phyloP scores from a whole-genome alignment of 2,888 invertebrate genomes.

The Hirudinaria manillensis region DNA sequence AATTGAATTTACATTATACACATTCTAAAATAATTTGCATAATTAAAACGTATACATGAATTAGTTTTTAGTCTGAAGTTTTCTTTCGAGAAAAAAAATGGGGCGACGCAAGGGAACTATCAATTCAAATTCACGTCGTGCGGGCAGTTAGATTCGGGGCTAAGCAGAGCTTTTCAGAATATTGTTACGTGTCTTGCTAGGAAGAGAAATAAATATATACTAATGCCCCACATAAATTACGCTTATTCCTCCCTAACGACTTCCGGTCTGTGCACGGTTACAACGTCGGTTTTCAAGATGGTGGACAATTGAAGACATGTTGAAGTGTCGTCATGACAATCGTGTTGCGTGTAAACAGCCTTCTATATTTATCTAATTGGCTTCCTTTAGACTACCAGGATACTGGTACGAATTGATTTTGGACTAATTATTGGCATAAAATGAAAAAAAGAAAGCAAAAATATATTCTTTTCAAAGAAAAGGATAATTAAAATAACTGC shows the following conservation, averaged over 20 bases:
- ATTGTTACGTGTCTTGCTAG: conserved; percentile 14
- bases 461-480: too few relatives aligned
- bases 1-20: too few relatives aligned
- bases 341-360: too few relatives aligned
- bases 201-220: conserved; percentile 14
- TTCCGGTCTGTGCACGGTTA: background rate
- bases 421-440: too few relatives aligned
- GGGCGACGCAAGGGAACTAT: background rate
- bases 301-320: background rate
- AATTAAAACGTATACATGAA: too few relatives aligned
- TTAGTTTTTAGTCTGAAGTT: background rate
- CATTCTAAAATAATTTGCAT: too few relatives aligned
- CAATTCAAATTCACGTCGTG: conserved; percentile 11
- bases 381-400: too few relatives aligned
- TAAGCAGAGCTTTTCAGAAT: conserved; percentile 13
- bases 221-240: conserved; percentile 15
- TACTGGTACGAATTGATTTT: too few relatives aligned
- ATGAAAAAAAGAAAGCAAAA: too few relatives aligned
- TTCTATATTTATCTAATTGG: too few relatives aligned
- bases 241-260: conserved; percentile 10
- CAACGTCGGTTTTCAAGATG: conserved; percentile 7
- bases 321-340: conserved; percentile 10
- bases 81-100: background rate
- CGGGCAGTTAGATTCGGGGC: conserved; percentile 10
- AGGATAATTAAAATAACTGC: too few relatives aligned